These are phyloP conservation scores for Apolygus lucorum DNA, from an alignment of 1,140 invertebrate species.

Conservation along the genomic window DNA sequence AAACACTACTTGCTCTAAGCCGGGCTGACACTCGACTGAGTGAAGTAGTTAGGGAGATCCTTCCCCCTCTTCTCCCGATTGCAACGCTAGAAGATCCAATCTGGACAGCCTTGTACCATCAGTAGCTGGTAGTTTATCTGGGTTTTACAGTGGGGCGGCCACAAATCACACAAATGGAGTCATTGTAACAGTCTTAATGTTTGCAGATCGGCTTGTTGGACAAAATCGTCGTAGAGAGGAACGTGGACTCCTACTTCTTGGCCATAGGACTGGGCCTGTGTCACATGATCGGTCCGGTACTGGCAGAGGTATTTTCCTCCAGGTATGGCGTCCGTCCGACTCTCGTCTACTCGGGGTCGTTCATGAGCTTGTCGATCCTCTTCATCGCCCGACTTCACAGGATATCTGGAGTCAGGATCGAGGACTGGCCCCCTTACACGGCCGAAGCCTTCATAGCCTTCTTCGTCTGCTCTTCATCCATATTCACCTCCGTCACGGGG, in stretches of 20 bases:
- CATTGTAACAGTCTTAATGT: too few species aligned
- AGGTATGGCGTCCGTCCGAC: not conserved
- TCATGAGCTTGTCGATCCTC: not conserved
- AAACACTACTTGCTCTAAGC: too few species aligned
- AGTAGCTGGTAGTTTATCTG: too few species aligned
- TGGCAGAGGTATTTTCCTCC: not conserved
- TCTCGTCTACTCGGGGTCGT: not conserved
- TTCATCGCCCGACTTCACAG: not conserved
- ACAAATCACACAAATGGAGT: too few species aligned
- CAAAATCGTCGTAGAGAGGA: too few species aligned
- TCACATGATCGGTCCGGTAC: not conserved
- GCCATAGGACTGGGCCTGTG: not conserved
- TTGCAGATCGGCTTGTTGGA: not conserved
- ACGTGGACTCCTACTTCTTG: not conserved
- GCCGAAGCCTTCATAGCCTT: not conserved
- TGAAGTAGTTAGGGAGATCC: too few species aligned
- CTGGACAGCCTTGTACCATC: too few species aligned
- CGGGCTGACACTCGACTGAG: too few species aligned
- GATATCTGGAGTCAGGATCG: not conserved
- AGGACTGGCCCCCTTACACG: not conserved
- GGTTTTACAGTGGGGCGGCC: too few species aligned
- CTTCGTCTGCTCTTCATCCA: not conserved
- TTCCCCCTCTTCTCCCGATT: too few species aligned
- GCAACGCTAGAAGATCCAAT: too few species aligned
- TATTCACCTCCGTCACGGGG: not conserved